phyloP scores from a whole-genome alignment of 2,797 vertebrate species.

The Monodelphis domestica region DNA sequence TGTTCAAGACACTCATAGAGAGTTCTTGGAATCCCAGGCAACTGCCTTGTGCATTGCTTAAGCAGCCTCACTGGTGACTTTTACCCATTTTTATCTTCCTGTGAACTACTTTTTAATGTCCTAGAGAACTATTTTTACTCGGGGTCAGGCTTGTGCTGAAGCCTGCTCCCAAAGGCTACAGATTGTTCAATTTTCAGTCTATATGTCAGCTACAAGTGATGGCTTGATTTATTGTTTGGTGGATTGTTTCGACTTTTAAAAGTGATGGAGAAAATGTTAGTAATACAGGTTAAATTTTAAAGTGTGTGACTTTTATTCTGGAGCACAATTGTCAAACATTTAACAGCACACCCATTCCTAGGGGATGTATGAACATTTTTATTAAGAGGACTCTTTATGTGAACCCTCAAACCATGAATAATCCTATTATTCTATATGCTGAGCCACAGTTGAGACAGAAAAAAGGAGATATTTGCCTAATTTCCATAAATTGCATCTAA shows the following conservation, averaged over 20 bases:
- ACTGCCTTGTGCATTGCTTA: background rate
- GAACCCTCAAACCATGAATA: background rate
- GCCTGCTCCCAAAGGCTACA: background rate
- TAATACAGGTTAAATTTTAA: background rate
- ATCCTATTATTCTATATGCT: too few relatives aligned
- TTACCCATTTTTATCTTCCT: background rate
- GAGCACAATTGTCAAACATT: background rate
- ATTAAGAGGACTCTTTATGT: background rate
- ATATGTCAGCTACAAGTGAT: background rate
- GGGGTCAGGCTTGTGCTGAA: background rate
- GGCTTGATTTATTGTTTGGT: background rate
- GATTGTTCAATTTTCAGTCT: background rate
- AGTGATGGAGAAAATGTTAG: background rate
- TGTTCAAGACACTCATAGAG: background rate
- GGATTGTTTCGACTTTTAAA: background rate
- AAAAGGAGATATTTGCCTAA: background rate
- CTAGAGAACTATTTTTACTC: background rate
- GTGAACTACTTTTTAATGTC: background rate
- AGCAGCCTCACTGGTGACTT: background rate
- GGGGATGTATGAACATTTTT: background rate
- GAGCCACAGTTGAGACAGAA: background rate
- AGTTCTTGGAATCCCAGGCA: background rate
- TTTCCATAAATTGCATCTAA: background rate
- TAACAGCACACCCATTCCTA: background rate
- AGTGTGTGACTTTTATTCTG: background rate